A percentile compares a stretch with the other conserved stretches of the same genome.
Conservation (phyloP, 2,113 vertebrate genomes). For the Rhea pennata region DNA sequence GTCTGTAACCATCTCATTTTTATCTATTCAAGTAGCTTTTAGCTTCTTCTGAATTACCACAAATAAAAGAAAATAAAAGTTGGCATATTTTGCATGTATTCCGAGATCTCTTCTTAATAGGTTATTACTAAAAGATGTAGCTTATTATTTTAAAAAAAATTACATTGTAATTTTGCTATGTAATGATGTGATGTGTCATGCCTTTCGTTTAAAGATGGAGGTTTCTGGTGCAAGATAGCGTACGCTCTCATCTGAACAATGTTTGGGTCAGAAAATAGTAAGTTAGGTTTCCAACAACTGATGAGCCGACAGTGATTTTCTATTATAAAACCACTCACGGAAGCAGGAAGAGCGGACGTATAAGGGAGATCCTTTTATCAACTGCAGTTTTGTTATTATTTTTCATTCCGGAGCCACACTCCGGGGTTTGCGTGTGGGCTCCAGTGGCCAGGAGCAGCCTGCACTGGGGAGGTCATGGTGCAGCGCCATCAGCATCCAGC, state of each 20-base stretch:
- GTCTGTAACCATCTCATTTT: not conserved
- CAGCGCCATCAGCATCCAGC: not conserved
- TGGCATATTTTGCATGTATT: not conserved
- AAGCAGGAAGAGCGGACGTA: constrained; percentile 1
- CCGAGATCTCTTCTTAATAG: constrained; percentile 17
- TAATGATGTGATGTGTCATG: not conserved
- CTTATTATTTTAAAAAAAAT: constrained; percentile 19
- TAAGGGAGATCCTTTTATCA: not conserved
- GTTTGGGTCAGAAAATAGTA: constrained; percentile 52
- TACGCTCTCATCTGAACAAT: constrained; percentile 1
- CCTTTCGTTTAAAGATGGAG: constrained; percentile 4
- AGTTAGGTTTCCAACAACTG: constrained; percentile 10
- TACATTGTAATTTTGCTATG: constrained; percentile 8
- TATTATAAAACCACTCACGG: not conserved
- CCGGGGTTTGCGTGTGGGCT: not conserved
- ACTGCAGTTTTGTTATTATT: not conserved
- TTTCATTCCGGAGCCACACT: not conserved
- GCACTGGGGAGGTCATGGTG: not conserved
- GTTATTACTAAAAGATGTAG: constrained; percentile 12
- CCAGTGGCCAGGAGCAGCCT: not conserved
- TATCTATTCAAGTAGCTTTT: not conserved
- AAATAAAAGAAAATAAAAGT: constrained; percentile 50
- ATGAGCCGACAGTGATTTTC: constrained; percentile 32
- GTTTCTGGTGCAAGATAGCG: not conserved
- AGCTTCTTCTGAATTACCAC: not conserved